These are phyloP conservation scores for Conomelus anceps DNA, from an alignment of 2,888 invertebrate species.

Conservation along the genomic window DNA sequence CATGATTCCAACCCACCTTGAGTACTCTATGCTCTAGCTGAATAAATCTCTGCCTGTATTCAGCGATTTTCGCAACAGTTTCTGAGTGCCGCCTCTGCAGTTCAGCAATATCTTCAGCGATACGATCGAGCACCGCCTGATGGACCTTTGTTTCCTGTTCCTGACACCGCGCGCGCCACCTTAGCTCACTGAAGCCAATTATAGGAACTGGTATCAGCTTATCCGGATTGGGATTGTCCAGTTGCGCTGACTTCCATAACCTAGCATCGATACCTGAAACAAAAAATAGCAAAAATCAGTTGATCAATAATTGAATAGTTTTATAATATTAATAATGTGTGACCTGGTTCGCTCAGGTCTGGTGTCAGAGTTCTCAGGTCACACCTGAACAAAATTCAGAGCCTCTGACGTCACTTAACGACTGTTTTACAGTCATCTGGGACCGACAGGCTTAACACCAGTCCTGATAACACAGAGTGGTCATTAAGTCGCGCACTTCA, in stretches of 20 bases:
- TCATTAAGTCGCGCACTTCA: too few relatives aligned
- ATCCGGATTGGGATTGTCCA: constrained; percentile 88
- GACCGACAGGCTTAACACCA: too few relatives aligned
- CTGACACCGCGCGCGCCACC: constrained; percentile 74
- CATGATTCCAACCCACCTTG: constrained; percentile 60
- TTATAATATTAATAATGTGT: too few relatives aligned
- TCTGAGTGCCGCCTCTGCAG: constrained; percentile 75
- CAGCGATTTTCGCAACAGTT: constrained; percentile 71
- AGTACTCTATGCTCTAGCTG: constrained; percentile 77
- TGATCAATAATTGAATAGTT: neutral
- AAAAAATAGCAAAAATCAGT: constrained; percentile 26
- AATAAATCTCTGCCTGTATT: constrained; percentile 59
- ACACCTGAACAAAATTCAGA: too few relatives aligned
- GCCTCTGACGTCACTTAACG: too few relatives aligned
- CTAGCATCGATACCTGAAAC: constrained; percentile 76
- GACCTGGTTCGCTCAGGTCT: too few relatives aligned
- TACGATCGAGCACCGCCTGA: constrained; percentile 69
- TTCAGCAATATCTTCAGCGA: constrained; percentile 67
- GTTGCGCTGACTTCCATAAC: constrained; percentile 92
- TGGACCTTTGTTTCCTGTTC: constrained; percentile 78
- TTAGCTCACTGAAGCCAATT: constrained; percentile 69
- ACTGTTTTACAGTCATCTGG: too few relatives aligned
- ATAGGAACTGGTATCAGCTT: constrained; percentile 90
- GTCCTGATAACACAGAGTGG: too few relatives aligned
- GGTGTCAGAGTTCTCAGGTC: too few relatives aligned